These are phyloP conservation scores for Rana temporaria DNA, from an alignment of 2,113 vertebrate species.

Conservation along the genomic window DNA sequence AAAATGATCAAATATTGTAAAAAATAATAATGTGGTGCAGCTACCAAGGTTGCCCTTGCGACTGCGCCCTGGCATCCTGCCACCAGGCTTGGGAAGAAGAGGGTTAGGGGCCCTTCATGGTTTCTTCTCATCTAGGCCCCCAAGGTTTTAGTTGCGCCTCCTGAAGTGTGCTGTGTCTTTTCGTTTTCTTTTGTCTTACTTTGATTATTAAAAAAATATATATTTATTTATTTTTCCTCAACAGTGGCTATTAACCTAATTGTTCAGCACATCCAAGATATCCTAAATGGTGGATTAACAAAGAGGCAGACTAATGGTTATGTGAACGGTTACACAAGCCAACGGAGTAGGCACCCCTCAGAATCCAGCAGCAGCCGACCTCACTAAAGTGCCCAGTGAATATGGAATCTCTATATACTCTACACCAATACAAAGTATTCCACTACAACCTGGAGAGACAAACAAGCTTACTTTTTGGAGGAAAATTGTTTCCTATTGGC, in stretches of 20 bases:
- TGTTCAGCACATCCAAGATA: slow-evolving; percentile 98
- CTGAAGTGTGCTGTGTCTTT: no score
- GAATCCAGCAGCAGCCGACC: slow-evolving; percentile 96
- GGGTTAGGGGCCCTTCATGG: no score
- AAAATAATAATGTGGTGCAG: no score
- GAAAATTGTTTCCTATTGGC: not conserved
- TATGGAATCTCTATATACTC: slow-evolving; percentile 13
- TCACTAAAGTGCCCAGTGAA: slow-evolving; percentile 76
- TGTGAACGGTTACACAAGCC: slow-evolving; percentile 80
- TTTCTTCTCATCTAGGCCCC: no score
- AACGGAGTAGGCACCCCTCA: slow-evolving; percentile 82
- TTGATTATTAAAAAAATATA: no score
- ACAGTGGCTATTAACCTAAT: slow-evolving; percentile 98
- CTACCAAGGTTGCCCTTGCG: no score
- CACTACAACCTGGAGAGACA: slow-evolving; percentile 14
- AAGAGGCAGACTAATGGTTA: slow-evolving; percentile 90
- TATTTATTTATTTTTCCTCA: no score
- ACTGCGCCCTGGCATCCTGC: no score
- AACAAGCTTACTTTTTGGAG: not conserved
- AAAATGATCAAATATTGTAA: no score
- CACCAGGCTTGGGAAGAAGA: no score
- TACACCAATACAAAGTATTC: slow-evolving; percentile 31
- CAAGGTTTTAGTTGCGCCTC: no score
- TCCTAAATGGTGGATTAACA: slow-evolving; percentile 88
- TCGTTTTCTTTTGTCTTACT: no score